Evolutionary conservation across 1,140 invertebrate genomes (phyloP).

Genomic region (Listronotus bonariensis): DNA sequence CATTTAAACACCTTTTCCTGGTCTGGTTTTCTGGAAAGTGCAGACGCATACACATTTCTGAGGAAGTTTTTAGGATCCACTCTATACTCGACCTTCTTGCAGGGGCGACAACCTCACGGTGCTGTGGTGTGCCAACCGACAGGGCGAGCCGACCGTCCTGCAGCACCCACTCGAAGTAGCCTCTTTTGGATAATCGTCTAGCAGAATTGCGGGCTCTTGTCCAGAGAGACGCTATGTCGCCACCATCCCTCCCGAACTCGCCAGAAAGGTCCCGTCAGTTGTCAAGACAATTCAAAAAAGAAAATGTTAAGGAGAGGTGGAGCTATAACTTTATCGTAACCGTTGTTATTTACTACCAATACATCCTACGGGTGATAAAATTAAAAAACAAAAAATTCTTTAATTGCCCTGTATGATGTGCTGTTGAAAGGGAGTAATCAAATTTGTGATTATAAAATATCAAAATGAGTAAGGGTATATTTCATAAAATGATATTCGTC

Average conservation of each 20-base stretch:
- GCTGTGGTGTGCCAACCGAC: not conserved
- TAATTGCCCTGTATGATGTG: too few species aligned
- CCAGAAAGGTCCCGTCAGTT: too few species aligned
- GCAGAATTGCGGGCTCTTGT: conserved; percentile 28
- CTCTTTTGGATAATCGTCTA: not conserved
- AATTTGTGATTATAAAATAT: too few species aligned
- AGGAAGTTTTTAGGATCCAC: not conserved
- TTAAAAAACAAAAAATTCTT: too few species aligned
- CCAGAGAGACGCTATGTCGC: conserved; percentile 37
- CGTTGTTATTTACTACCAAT: too few species aligned
- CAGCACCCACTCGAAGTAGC: conserved; percentile 30
- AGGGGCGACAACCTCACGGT: not conserved
- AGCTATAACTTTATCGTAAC: not conserved
- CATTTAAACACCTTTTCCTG: conserved; percentile 23
- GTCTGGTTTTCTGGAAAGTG: conserved; percentile 12
- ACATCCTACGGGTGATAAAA: too few species aligned
- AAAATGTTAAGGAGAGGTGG: too few species aligned
- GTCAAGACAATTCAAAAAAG: too few species aligned
- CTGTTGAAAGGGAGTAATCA: too few species aligned
- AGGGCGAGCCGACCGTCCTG: not conserved
- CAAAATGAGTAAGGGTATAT: too few species aligned
- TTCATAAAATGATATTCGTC: too few species aligned
- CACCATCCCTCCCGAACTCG: too few species aligned
- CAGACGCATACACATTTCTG: not conserved
- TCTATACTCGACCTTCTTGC: not conserved